These are phyloP conservation scores for Dicycla oo DNA, from an alignment of 2,888 invertebrate genomes.

Conservation along the genomic window DNA sequence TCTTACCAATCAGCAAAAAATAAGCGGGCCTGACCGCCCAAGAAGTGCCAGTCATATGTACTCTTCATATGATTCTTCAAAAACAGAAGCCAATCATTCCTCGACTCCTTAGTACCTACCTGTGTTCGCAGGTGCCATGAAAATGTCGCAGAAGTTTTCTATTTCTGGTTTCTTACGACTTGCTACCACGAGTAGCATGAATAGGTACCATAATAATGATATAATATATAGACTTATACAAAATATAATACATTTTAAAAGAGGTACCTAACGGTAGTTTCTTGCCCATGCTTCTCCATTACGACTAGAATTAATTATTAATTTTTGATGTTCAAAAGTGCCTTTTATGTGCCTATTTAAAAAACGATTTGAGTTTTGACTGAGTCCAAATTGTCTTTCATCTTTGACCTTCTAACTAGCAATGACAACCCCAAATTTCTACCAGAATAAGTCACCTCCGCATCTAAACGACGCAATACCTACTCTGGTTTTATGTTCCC, in stretches of 20 bases:
- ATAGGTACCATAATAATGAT: too few relatives aligned
- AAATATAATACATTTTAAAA: too few relatives aligned
- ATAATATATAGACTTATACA: too few relatives aligned
- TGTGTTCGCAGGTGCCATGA: neutral
- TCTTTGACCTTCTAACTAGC: neutral
- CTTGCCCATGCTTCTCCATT: too few relatives aligned
- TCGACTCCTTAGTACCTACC: neutral
- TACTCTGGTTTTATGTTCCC: constrained; percentile 71
- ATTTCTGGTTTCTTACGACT: neutral
- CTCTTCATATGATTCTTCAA: neutral
- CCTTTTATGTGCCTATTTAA: too few relatives aligned
- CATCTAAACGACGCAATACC: constrained; percentile 57
- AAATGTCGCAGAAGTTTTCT: neutral
- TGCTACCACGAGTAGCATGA: neutral
- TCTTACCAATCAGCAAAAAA: neutral
- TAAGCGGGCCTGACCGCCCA: too few relatives aligned
- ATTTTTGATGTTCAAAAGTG: too few relatives aligned
- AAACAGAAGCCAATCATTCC: neutral
- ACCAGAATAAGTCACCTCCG: constrained; percentile 61
- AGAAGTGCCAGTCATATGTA: too few relatives aligned
- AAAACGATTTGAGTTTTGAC: too few relatives aligned
- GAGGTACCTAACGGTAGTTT: too few relatives aligned
- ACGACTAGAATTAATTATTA: too few relatives aligned
- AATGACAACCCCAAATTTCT: neutral
- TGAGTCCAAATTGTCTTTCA: neutral